Conservation (phyloP, 2,113 vertebrate species). For the Chroicocephalus ridibundus region DNA sequence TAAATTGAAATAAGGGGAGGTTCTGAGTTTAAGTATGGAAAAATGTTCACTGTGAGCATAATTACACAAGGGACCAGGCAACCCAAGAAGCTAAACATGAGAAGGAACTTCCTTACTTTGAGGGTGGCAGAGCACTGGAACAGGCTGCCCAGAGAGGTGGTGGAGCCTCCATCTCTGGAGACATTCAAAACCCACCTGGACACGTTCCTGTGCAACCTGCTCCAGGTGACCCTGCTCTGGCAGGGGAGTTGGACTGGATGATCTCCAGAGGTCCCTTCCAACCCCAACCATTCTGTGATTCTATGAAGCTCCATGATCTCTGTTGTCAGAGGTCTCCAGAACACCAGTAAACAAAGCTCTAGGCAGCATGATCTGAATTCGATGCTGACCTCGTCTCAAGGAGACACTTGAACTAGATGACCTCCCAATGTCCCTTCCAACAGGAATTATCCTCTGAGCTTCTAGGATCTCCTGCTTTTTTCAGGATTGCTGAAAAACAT, state of each 20-base stretch:
- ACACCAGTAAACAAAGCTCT: neutral
- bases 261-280: too few species aligned
- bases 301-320: neutral
- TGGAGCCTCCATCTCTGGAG: too few species aligned
- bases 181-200: too few species aligned
- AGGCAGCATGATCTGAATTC: neutral
- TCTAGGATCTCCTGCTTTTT: neutral
- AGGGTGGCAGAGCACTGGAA: too few species aligned
- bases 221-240: too few species aligned
- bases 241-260: too few species aligned
- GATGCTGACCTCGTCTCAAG: neutral
- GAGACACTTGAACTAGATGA: neutral
- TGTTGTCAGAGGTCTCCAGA: neutral
- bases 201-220: too few species aligned
- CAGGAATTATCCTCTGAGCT: neutral
- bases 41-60: accelerated
- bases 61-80: neutral
- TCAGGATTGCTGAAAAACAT: neutral
- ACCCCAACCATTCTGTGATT: too few species aligned
- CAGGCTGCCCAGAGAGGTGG: too few species aligned
- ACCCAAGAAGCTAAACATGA: neutral
- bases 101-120: too few species aligned
- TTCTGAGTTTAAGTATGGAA: neutral
- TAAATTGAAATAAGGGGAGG: neutral
- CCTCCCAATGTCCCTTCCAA: neutral